phyloP scores from a whole-genome alignment of 2,888 invertebrate genomes.

The Aphelenchoides bicaudatus region DNA sequence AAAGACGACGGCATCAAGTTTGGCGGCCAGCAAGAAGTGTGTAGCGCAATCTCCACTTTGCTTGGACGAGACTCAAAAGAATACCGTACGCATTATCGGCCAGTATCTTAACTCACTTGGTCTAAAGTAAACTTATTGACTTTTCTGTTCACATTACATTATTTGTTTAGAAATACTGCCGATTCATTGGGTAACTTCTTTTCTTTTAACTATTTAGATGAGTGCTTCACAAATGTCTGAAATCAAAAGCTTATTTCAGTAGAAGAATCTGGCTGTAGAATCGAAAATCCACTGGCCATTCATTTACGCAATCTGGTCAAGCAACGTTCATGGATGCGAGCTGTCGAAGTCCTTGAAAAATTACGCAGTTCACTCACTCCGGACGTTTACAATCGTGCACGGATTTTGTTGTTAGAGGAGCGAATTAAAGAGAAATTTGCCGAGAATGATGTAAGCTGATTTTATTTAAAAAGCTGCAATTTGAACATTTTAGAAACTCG shows the following conservation, averaged over 20 bases:
- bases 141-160: background rate
- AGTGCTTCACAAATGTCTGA: no score
- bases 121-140: slow-evolving; percentile 39
- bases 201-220: no score
- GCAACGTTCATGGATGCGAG: slow-evolving; percentile 40
- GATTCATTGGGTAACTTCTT: no score
- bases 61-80: slow-evolving; percentile 35
- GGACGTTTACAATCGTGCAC: slow-evolving; percentile 26
- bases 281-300: slow-evolving; percentile 44
- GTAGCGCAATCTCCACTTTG: no score
- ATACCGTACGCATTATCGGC: slow-evolving; percentile 49
- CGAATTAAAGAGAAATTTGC: slow-evolving; percentile 37
- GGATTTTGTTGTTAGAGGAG: slow-evolving; percentile 43
- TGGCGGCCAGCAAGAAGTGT: no score
- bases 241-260: no score
- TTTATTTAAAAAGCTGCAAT: background rate
- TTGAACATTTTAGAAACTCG: slow-evolving; percentile 27
- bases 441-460: slow-evolving; percentile 27
- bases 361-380: slow-evolving; percentile 23
- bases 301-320: slow-evolving; percentile 34
- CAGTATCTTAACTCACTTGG: slow-evolving; percentile 51
- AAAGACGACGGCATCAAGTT: no score
- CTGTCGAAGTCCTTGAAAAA: slow-evolving; percentile 35
- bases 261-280: slow-evolving; percentile 51
- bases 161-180: slow-evolving; percentile 42